Conservation (phyloP, 2,797 vertebrate species). For the Acipenser oxyrinchus region DNA sequence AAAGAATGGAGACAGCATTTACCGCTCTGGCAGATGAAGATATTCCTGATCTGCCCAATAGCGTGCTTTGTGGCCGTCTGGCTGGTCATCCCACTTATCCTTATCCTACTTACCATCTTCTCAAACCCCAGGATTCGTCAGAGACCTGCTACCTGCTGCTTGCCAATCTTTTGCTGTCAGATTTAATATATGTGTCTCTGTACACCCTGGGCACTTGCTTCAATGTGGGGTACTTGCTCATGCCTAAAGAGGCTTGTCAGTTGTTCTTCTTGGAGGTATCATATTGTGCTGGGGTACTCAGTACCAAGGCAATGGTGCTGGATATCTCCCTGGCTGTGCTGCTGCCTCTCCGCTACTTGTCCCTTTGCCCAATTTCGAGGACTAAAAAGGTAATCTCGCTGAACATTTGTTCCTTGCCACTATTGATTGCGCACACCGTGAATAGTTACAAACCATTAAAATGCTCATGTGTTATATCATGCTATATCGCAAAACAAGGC, state of each 20-base stretch:
- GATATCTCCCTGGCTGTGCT: slow-evolving; percentile 61
- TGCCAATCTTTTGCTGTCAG: slow-evolving; percentile 59
- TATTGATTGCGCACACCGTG: slow-evolving; percentile 50
- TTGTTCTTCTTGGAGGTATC: slow-evolving; percentile 50
- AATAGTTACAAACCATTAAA: slow-evolving; percentile 43
- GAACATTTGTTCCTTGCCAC: slow-evolving; percentile 50
- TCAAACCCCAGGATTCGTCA: slow-evolving; percentile 46
- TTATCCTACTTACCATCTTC: slow-evolving; percentile 57
- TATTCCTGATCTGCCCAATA: slow-evolving; percentile 53
- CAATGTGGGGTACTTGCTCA: slow-evolving; percentile 39
- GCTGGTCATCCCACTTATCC: slow-evolving; percentile 54
- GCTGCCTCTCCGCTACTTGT: slow-evolving; percentile 54
- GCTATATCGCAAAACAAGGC: slow-evolving; percentile 56
- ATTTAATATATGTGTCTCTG: slow-evolving; percentile 57
- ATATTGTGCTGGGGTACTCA: slow-evolving; percentile 58
- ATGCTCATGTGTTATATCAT: slow-evolving; percentile 52
- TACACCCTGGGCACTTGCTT: slow-evolving; percentile 50
- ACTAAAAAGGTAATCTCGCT: slow-evolving; percentile 45
- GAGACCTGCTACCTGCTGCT: slow-evolving; percentile 66
- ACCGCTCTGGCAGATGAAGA: slow-evolving; percentile 35
- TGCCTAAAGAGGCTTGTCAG: slow-evolving; percentile 43
- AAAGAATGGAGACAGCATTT: slow-evolving; percentile 5
- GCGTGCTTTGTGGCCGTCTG: slow-evolving; percentile 47
- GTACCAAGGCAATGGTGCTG: slow-evolving; percentile 55
- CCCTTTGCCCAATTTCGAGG: slow-evolving; percentile 49